Percentiles rank a stretch among this genome's conserved stretches.
Conservation (phyloP, 2,888 invertebrate species). For the Elysia crispata region DNA sequence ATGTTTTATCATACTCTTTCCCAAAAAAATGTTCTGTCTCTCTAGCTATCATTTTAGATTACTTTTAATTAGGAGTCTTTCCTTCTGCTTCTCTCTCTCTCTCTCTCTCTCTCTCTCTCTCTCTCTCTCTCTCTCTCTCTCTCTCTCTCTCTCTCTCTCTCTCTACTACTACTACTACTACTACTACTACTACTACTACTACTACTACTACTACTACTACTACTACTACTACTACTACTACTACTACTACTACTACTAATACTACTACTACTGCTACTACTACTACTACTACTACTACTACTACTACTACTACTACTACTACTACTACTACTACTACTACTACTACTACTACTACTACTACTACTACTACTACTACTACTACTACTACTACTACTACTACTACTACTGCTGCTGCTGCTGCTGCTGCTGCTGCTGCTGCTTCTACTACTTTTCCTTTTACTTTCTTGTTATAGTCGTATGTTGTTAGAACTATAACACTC, state of each 20-base stretch:
- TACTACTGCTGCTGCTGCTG: background rate
- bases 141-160: background rate
- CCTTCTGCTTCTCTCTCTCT: slow-evolving; percentile 1
- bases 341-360: slow-evolving; percentile 34
- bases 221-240: background rate
- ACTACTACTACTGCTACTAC: too few species aligned
- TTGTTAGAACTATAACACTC: too few species aligned
- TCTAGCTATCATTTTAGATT: background rate
- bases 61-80: background rate
- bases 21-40: background rate
- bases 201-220: background rate
- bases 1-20: too few species aligned
- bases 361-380: slow-evolving; percentile 25
- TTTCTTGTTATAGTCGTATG: too few species aligned
- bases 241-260: too few species aligned
- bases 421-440: too few species aligned
- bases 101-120: slow-evolving; percentile 30
- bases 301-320: background rate
- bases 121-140: slow-evolving; percentile 33
- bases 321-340: slow-evolving; percentile 30
- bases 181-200: background rate
- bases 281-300: background rate
- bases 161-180: background rate
- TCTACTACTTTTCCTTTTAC: too few species aligned
- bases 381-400: slow-evolving; percentile 34